These are phyloP conservation scores for Luperina testacea DNA, from an alignment of 2,888 invertebrate genomes.

Conservation along the genomic window DNA sequence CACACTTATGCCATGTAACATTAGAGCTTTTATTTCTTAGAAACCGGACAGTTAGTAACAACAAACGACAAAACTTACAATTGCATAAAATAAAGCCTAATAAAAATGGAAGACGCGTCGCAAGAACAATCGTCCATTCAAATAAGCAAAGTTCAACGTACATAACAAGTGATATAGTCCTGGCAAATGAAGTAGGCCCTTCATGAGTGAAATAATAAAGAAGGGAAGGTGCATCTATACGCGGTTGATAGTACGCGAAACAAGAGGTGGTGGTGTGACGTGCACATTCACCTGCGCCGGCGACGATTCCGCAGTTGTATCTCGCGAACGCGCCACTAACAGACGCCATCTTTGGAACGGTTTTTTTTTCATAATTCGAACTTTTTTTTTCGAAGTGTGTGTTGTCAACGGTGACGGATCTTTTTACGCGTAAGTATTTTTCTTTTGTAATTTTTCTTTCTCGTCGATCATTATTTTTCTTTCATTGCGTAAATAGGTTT, in stretches of 20 bases:
- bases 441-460: conserved; percentile 32
- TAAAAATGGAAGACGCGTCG: conserved; percentile 79
- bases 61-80: conserved; percentile 53
- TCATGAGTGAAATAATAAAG: conserved; percentile 69
- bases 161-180: conserved; percentile 80
- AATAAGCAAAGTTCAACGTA: conserved; percentile 88
- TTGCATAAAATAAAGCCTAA: conserved; percentile 68
- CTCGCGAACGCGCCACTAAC: conserved; percentile 73
- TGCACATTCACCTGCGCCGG: conserved; percentile 87
- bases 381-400: conserved; percentile 74
- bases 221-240: conserved; percentile 74
- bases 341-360: conserved; percentile 73
- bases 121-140: conserved; percentile 80
- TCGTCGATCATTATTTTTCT: background rate
- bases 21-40: conserved; percentile 15
- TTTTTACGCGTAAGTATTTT: conserved; percentile 66
- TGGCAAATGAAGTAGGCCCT: conserved; percentile 77
- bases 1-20: background rate
- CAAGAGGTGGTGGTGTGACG: conserved; percentile 85
- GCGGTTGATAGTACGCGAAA: conserved; percentile 79
- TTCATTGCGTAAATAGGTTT: background rate
- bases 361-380: conserved; percentile 64
- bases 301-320: conserved; percentile 84
- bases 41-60: conserved; percentile 37
- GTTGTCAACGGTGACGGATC: conserved; percentile 76